Conservation (phyloP, 2,888 invertebrate species). For the Tipula confusa region DNA sequence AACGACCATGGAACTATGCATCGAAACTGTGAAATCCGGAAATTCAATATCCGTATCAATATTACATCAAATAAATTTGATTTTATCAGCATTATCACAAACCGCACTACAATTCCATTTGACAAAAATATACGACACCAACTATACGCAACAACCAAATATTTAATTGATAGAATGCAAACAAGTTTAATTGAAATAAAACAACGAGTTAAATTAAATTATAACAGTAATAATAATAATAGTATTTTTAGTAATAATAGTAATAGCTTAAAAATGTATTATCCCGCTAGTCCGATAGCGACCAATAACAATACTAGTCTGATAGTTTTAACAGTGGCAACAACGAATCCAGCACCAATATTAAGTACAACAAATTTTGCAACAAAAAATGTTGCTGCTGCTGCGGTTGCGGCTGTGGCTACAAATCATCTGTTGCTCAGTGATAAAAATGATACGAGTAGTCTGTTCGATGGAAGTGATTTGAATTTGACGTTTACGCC, state of each 20-base stretch:
- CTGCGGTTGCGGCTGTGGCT: background rate
- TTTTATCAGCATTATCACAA: background rate
- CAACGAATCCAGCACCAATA: background rate
- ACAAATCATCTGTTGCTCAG: background rate
- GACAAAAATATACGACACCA: background rate
- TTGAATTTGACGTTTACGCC: constrained; percentile 16
- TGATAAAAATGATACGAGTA: background rate
- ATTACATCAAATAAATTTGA: background rate
- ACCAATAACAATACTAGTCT: background rate
- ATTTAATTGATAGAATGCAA: background rate
- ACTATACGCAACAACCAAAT: background rate
- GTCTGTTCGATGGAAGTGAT: background rate
- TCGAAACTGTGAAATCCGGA: background rate
- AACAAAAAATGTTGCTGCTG: background rate
- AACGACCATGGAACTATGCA: background rate
- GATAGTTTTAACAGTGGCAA: background rate
- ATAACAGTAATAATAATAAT: background rate
- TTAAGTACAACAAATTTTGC: background rate
- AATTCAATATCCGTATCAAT: background rate
- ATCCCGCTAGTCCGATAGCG: background rate
- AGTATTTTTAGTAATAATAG: background rate
- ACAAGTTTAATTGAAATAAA: background rate
- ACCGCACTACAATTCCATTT: background rate
- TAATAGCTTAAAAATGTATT: background rate
- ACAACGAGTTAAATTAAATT: background rate